Evolutionary conservation across 2,113 vertebrate species (phyloP).

Genomic region (Ptilorrhoa leucosticta): DNA sequence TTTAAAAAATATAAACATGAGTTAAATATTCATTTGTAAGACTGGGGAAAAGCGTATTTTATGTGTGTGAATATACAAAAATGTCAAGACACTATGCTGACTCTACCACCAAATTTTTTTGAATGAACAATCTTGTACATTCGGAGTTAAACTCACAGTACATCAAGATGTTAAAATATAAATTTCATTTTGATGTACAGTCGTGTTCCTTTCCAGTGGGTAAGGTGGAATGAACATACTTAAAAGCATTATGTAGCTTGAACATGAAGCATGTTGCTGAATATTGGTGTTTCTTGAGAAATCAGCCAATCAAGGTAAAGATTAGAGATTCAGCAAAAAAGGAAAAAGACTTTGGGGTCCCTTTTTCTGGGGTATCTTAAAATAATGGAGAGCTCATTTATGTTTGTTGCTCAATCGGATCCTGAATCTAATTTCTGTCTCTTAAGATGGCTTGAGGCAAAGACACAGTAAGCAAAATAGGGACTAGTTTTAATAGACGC

Average conservation of each 20-base stretch:
- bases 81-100: neutral
- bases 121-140: neutral
- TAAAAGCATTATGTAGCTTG: neutral
- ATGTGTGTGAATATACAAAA: neutral
- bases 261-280: neutral
- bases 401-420: neutral
- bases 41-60: neutral
- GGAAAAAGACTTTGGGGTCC: neutral
- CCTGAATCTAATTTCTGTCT: neutral
- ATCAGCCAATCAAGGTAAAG: neutral
- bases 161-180: neutral
- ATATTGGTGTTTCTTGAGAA: neutral
- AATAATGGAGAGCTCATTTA: neutral
- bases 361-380: neutral
- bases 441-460: neutral
- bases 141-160: neutral
- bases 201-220: neutral
- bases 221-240: neutral
- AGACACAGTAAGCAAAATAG: neutral
- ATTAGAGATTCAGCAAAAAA: neutral
- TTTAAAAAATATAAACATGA: neutral
- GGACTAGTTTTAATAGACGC: neutral
- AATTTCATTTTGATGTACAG: fast-evolving
- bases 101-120: neutral
- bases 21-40: neutral